phyloP scores from a whole-genome alignment of 2,797 vertebrate genomes.

The Babyrousa celebensis region DNA sequence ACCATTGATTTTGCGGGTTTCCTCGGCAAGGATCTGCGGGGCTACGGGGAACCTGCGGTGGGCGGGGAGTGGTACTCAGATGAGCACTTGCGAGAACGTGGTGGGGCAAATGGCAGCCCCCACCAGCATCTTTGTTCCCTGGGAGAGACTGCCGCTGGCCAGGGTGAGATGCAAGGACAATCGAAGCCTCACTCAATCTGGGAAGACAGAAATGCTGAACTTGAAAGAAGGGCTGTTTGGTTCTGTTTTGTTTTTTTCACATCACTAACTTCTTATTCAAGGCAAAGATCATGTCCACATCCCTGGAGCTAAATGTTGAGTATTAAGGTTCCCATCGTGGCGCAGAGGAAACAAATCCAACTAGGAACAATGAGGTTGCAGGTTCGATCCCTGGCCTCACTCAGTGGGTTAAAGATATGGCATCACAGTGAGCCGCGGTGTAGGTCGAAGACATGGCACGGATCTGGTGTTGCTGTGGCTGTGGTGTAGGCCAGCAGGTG shows the following conservation, averaged over 20 bases:
- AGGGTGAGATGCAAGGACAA: neutral
- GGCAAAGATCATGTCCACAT: fast-evolving
- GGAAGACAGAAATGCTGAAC: neutral
- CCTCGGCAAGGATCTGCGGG: neutral
- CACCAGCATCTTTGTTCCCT: neutral
- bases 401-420: no score
- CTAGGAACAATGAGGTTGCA: no score
- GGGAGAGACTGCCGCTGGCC: neutral
- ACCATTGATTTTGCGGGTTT: neutral
- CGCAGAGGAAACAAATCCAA: no score
- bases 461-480: no score
- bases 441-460: no score
- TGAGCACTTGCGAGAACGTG: neutral
- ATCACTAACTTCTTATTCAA: neutral
- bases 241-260: neutral
- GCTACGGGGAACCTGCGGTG: neutral
- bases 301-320: neutral
- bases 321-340: no score
- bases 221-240: neutral
- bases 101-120: no score
- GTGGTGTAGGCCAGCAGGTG: no score
- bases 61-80: neutral
- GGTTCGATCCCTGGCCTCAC: no score
- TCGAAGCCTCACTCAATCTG: fast-evolving
- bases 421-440: no score